Evolutionary conservation across 1,140 invertebrate genomes (phyloP).

Genomic region (Archegozetes longisetosus): DNA sequence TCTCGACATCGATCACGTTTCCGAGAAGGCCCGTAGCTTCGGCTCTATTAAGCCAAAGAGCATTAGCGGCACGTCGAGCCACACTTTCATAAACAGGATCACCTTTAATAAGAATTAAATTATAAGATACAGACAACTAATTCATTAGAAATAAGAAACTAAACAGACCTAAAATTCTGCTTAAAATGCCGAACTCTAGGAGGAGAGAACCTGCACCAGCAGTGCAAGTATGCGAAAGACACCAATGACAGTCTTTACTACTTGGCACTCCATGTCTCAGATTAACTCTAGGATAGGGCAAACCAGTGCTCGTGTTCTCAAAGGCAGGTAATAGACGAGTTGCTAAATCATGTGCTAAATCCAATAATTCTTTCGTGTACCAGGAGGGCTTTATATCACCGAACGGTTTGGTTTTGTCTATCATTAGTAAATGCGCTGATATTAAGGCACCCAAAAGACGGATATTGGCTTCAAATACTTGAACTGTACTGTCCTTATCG

Average conservation of each 20-base stretch:
- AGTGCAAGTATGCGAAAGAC: slow-evolving; percentile 45
- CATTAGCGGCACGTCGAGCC: slow-evolving; percentile 39
- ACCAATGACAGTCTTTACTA: slow-evolving; percentile 22
- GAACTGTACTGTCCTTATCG: slow-evolving; percentile 45
- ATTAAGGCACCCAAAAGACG: slow-evolving; percentile 46
- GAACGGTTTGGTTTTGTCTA: slow-evolving; percentile 39
- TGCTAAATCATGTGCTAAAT: slow-evolving; percentile 44
- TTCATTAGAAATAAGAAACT: background rate
- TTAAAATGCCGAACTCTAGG: slow-evolving; percentile 47
- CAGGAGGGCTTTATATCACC: slow-evolving; percentile 36
- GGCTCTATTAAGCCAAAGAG: slow-evolving; percentile 40
- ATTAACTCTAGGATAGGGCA: slow-evolving; percentile 47
- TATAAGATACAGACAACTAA: background rate
- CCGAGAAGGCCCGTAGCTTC: slow-evolving; percentile 46
- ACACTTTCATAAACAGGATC: slow-evolving; percentile 44
- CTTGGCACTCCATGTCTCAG: slow-evolving; percentile 38
- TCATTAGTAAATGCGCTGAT: slow-evolving; percentile 49
- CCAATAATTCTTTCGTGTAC: slow-evolving; percentile 43
- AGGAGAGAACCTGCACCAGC: slow-evolving; percentile 46
- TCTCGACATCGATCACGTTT: slow-evolving; percentile 46
- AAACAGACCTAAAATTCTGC: slow-evolving; percentile 40
- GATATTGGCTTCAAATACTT: slow-evolving; percentile 42
- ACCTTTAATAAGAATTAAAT: slow-evolving; percentile 14
- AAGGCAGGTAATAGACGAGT: slow-evolving; percentile 43
- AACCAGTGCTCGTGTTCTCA: slow-evolving; percentile 38